A percentile compares a stretch with the other conserved stretches of the same genome.
These are phyloP conservation scores for Periophthalmus magnuspinnatus DNA, from an alignment of 2,797 vertebrate genomes.

Conservation along the genomic window DNA sequence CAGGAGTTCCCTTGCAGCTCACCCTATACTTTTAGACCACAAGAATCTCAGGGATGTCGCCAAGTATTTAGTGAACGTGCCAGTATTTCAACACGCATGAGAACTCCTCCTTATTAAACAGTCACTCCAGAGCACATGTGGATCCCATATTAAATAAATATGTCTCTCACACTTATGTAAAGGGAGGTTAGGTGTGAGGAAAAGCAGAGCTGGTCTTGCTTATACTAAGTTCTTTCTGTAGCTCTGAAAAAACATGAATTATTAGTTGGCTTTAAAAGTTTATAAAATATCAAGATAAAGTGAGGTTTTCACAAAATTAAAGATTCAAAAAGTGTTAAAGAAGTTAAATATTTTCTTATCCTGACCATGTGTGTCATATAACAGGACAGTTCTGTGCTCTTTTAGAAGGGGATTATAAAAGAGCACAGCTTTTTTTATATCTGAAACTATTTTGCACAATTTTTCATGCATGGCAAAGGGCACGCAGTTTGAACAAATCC, in stretches of 20 bases:
- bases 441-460: neutral
- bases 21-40: slow-evolving; percentile 45
- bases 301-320: neutral
- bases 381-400: too few species aligned
- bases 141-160: slow-evolving; percentile 13
- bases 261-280: neutral
- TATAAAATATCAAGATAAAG: neutral
- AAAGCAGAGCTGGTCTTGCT: neutral
- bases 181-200: neutral
- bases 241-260: neutral
- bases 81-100: slow-evolving; percentile 13
- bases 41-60: slow-evolving; percentile 35
- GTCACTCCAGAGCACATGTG: slow-evolving; percentile 13
- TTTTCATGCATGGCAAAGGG: neutral
- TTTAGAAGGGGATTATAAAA: neutral
- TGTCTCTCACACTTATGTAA: neutral
- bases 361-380: too few species aligned
- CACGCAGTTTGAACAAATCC: slow-evolving; percentile 3
- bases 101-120: neutral
- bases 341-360: neutral
- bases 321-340: neutral
- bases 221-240: neutral
- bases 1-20: slow-evolving; percentile 35
- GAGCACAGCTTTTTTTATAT: neutral
- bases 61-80: slow-evolving; percentile 39